Evolutionary conservation across 2,888 invertebrate species (phyloP), one percentile per base, ranked within the genome.

Genomic region (Heliconius ethilla): DNA sequence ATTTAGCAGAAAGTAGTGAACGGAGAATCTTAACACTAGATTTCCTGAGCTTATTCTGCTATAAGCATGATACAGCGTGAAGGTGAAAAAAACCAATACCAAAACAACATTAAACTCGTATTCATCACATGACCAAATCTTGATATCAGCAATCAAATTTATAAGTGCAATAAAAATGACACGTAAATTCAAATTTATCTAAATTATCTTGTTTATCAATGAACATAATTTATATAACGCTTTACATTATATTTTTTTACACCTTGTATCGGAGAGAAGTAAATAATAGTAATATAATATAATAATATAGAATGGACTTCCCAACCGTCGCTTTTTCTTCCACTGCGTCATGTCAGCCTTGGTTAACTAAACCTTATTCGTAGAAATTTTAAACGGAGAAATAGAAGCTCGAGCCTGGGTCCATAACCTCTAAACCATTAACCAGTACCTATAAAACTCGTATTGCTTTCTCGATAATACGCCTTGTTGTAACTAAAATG

Each of bases 111-210:
- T 59, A 59, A 59, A n/a, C 59, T 59, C 59, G 59, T 59, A 6
- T 22, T 9, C n/a, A 59, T 22, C n/a, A 33, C 33, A 10, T n/a
- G 33, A 45, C 33, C 33, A n/a, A 66, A 66, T 66, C 7, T 33
- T 33, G 33, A 66, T 66, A 66, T 33, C 66, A 66, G 66, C 66
- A 66, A 66, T 66, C 22, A 37, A 66, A 66, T 66, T 66, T 66
- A 66, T 66, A 37, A 65, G 13, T 66, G 66, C 66, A 66, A 33
- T 33, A 66, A 66, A 66, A 66, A 33, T 33, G 18, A 22, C 33
- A 66, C 11, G n/a, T 22, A 22, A 33, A 66, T 66, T 33, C 22
- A 9, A 33, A 66, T 66, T 66, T 66, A 33, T 33, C 66, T 66
- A 33, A 66, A n/a, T 66, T 66, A 66, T 33, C 33, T 33, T 66